Conservation (phyloP, 2,888 invertebrate species). For the Dasypogon diadema region DNA sequence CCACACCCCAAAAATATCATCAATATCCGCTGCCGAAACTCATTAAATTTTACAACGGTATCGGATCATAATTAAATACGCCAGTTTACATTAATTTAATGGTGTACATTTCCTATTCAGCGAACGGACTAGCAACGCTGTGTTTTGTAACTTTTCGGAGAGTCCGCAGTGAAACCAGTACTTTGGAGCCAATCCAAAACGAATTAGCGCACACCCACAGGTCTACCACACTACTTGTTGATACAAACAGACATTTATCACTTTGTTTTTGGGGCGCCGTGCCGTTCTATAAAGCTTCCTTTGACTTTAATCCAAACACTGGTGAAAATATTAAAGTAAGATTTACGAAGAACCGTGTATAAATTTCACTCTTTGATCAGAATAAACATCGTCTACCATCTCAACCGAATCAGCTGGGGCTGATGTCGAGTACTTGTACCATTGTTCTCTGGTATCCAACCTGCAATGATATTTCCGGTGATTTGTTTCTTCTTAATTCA, state of each 20-base stretch:
- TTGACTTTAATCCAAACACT: not conserved
- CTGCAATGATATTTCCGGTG: slow-evolving; percentile 24
- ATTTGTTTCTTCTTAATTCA: slow-evolving; percentile 27
- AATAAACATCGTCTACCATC: not conserved
- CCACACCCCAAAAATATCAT: slow-evolving; percentile 9
- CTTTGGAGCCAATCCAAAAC: slow-evolving; percentile 24
- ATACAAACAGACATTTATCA: not conserved
- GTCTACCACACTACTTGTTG: slow-evolving; percentile 16
- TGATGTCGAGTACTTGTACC: not conserved
- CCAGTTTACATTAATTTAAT: slow-evolving; percentile 36
- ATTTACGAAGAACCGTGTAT: slow-evolving; percentile 3
- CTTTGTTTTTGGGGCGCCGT: not conserved
- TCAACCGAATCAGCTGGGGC: slow-evolving; percentile 20
- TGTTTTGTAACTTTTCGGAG: slow-evolving; percentile 21
- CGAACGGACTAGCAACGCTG: not conserved
- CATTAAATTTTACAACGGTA: slow-evolving; percentile 14
- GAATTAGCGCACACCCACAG: slow-evolving; percentile 18
- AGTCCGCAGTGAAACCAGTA: slow-evolving; percentile 2
- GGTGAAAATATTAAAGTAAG: not conserved
- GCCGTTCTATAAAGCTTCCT: slow-evolving; percentile 23
- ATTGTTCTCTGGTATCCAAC: slow-evolving; percentile 21
- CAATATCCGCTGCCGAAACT: slow-evolving; percentile 27
- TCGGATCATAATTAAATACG: not conserved
- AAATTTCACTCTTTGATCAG: slow-evolving; percentile 22
- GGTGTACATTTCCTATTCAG: slow-evolving; percentile 8